A percentile compares a stretch with the other conserved stretches of the same genome.
These are phyloP conservation scores for Prolemur simus DNA, from an alignment of 2,113 vertebrate genomes.

Conservation along the genomic window DNA sequence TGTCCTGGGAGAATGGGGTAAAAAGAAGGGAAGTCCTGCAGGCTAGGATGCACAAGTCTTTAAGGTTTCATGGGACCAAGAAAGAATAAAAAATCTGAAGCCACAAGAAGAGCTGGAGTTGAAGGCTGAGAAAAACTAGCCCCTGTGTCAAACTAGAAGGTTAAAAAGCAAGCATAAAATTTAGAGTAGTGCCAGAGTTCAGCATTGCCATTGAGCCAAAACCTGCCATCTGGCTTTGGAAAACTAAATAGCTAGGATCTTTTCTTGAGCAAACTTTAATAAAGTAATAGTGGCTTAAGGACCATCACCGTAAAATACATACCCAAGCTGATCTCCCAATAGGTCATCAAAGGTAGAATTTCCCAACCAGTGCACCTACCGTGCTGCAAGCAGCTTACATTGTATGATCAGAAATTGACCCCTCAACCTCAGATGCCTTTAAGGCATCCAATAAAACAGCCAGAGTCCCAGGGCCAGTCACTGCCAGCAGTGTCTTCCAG, in stretches of 20 bases:
- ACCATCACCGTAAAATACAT: neutral
- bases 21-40: neutral
- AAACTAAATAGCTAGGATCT: neutral
- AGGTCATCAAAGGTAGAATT: neutral
- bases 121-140: neutral
- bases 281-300: neutral
- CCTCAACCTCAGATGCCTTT: neutral
- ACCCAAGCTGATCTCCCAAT: neutral
- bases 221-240: neutral
- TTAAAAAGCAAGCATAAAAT: neutral
- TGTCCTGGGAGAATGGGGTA: neutral
- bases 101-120: neutral
- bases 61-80: neutral
- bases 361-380: neutral
- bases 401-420: neutral
- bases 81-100: neutral
- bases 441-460: neutral
- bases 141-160: neutral
- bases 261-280: neutral
- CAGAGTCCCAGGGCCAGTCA: neutral
- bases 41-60: neutral
- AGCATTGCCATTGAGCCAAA: neutral
- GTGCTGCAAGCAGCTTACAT: neutral
- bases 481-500: neutral
- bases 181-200: neutral